Conservation (phyloP, 1,140 invertebrate species). For the Drosophila truncata region DNA sequence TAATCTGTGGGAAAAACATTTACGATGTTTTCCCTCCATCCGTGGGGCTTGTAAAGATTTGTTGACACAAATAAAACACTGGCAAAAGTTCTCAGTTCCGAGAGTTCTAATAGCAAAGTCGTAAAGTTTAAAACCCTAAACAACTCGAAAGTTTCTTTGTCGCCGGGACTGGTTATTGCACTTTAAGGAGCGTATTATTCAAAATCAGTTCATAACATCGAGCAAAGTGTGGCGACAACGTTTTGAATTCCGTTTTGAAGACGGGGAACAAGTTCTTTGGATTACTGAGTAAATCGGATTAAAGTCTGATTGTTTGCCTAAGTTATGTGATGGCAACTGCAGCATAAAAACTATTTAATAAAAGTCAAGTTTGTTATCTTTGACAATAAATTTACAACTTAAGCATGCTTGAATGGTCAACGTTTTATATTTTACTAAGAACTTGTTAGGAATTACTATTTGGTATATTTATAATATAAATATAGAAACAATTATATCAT, state of each 20-base stretch:
- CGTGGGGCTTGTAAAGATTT: conserved; percentile 19
- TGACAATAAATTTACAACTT: background rate
- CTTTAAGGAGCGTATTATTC: conserved; percentile 46
- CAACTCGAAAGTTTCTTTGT: conserved; percentile 62
- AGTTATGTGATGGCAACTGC: conserved; percentile 22
- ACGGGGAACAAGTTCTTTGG: conserved; percentile 14
- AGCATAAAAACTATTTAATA: background rate
- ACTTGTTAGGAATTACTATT: background rate
- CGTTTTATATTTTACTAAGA: background rate
- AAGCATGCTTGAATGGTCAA: background rate
- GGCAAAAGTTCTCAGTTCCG: conserved; percentile 33
- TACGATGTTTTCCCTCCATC: conserved; percentile 49
- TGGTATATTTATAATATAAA: background rate
- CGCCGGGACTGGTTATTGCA: conserved; percentile 38
- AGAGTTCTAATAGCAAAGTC: conserved; percentile 56
- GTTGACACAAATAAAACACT: conserved; percentile 61
- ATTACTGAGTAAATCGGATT: conserved; percentile 35
- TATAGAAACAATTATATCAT: background rate
- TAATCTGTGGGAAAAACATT: conserved; percentile 61
- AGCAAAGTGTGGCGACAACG: conserved; percentile 15
- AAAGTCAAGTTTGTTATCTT: background rate
- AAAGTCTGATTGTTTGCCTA: conserved; percentile 26
- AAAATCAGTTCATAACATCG: conserved; percentile 37
- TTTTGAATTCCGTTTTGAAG: conserved; percentile 18
- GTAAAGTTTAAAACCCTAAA: conserved; percentile 60